phyloP scores from a whole-genome alignment of 2,888 invertebrate species.

The Ferdinandea cuprea region DNA sequence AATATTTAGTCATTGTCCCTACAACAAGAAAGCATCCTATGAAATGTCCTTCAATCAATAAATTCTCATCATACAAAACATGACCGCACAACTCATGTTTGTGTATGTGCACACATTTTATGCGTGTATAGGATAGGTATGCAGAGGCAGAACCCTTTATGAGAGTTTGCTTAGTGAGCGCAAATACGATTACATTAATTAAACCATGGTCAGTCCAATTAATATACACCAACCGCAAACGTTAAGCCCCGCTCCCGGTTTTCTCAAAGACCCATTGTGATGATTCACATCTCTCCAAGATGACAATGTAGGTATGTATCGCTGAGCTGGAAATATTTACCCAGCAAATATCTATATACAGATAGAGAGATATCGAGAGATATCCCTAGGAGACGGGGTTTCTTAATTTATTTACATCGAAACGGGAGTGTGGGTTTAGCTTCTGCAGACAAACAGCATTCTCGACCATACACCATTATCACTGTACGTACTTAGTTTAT shows the following conservation, averaged over 20 bases:
- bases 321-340: slow-evolving; percentile 43
- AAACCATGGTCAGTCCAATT: slow-evolving; percentile 70
- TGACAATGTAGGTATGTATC: slow-evolving; percentile 29
- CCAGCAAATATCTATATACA: no score
- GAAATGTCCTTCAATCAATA: slow-evolving; percentile 71
- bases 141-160: slow-evolving; percentile 10
- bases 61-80: slow-evolving; percentile 55
- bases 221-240: slow-evolving; percentile 53
- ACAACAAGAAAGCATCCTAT: slow-evolving; percentile 32
- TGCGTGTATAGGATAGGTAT: slow-evolving; percentile 4
- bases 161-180: slow-evolving; percentile 36
- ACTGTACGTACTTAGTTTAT: slow-evolving; percentile 66
- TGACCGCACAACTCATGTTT: slow-evolving; percentile 20
- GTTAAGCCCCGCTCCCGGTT: background rate
- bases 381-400: background rate
- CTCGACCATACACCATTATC: slow-evolving; percentile 61
- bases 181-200: slow-evolving; percentile 71
- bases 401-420: slow-evolving; percentile 54
- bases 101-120: background rate
- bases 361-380: no score
- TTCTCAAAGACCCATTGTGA: slow-evolving; percentile 5
- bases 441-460: slow-evolving; percentile 24
- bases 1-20: slow-evolving; percentile 26
- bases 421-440: slow-evolving; percentile 33
- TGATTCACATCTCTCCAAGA: slow-evolving; percentile 52